phyloP scores from a whole-genome alignment of 2,797 vertebrate species.

The Artibeus jamaicensis region DNA sequence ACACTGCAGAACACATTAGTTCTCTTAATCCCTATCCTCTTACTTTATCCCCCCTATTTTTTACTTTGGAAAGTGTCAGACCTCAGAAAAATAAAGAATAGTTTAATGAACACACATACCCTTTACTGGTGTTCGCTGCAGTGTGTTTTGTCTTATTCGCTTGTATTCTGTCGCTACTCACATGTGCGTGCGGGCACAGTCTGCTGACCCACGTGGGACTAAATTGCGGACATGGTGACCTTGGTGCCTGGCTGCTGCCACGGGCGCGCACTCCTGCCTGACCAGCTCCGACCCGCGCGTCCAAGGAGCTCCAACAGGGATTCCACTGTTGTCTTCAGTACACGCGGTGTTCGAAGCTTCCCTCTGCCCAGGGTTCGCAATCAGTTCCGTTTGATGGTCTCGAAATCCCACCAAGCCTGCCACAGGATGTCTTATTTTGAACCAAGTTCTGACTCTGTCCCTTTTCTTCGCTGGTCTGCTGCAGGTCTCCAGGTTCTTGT shows the following conservation, averaged over 20 bases:
- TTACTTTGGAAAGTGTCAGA: neutral
- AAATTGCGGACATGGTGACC: neutral
- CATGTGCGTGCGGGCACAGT: rapidly evolving
- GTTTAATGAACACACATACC: neutral
- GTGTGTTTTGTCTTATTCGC: neutral
- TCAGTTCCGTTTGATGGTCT: neutral
- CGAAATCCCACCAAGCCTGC: no score
- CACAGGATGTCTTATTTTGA: neutral
- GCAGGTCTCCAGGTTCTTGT: neutral
- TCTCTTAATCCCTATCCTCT: neutral
- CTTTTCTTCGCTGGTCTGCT: neutral
- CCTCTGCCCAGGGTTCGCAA: neutral
- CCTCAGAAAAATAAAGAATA: neutral
- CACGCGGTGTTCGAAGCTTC: neutral
- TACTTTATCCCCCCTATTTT: neutral
- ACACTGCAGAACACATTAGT: neutral
- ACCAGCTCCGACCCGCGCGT: neutral
- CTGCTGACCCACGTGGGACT: neutral
- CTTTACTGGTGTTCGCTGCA: neutral
- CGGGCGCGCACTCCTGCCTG: neutral
- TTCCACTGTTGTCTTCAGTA: neutral
- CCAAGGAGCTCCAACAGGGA: neutral
- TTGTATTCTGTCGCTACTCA: neutral
- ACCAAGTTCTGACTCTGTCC: neutral
- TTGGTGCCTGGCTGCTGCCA: rapidly evolving